Evolutionary conservation across 2,888 invertebrate genomes (phyloP), one percentile per base, ranked within the genome.

Genomic region (Drosophila conformis): DNA sequence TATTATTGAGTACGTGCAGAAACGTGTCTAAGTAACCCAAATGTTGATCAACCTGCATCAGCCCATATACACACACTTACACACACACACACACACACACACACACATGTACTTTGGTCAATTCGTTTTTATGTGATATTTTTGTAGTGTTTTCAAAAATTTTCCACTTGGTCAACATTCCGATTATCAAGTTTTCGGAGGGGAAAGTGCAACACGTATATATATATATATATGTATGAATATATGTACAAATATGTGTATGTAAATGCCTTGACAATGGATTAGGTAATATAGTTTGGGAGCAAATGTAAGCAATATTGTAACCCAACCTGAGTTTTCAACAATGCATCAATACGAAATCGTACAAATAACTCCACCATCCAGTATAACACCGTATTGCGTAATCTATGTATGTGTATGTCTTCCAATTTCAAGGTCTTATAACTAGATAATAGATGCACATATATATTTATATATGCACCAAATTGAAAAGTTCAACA

Each of bases 91-190:
- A 73, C 8, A 6, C 4, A 53, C 54, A 6, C 4, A 53, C 8
- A 6, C 4, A 53, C 54, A 57, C 13, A 73, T 82, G 76, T 73
- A 75, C 61, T 70, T 61, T 53, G 67, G 68, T 58, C 59, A 57
- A 48, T 54, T 54, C 48, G 40, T 27, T 21, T 79, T 63, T 51
- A 63, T 79, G 68, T 76, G 60, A 18, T 56, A 49, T 67, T 62
- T 54, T 49, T 53, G 40, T 63, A 58, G 61, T 59, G 58, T 68
- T 76, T 76, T 53, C 21, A 53, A 73, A 70, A 86, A 82, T 82
- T 86, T 84, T 84, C 83, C 83, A 80, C 80, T 84, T 73, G 70
- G 69, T 80, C 72, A 66, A 73, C 75, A 83, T 82, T 79, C 77
- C 72, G 67, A 42, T 63, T 72, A 54, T 70, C 61, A 57, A 73